Percentiles rank a stretch among this genome's conserved stretches.
phyloP scores from a whole-genome alignment of 1,140 invertebrate species.

The Bicyclus anynana region DNA sequence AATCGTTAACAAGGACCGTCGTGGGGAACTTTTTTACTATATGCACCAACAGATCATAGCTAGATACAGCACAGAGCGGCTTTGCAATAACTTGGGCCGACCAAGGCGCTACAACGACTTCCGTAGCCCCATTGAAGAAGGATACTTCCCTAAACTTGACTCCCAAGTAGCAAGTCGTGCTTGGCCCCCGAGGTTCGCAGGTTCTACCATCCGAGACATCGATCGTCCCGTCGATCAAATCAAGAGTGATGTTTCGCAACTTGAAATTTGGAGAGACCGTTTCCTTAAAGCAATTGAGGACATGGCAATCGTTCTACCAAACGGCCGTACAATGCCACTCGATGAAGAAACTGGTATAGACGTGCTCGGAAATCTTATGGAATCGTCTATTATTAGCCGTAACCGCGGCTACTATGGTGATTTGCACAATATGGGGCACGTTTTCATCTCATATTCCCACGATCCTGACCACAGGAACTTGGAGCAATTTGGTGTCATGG shows the following conservation, averaged over 20 bases:
- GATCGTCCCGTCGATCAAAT: conserved; percentile 83
- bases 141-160: conserved; percentile 80
- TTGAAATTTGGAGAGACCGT: conserved; percentile 86
- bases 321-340: conserved; percentile 76
- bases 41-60: conserved; percentile 87
- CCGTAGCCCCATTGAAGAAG: conserved; percentile 73
- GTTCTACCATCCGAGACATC: conserved; percentile 80
- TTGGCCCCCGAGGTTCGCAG: conserved; percentile 77
- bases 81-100: conserved; percentile 75
- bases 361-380: conserved; percentile 88
- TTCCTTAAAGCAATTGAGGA: conserved; percentile 86
- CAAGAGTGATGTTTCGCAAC: conserved; percentile 80
- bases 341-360: conserved; percentile 87
- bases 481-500: conserved; percentile 82
- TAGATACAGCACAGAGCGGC: conserved; percentile 79
- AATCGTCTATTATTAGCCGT: conserved; percentile 83
- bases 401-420: conserved; percentile 81
- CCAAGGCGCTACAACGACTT: conserved; percentile 72
- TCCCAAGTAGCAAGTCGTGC: conserved; percentile 74
- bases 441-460: conserved; percentile 77
- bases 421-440: conserved; percentile 80
- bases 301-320: conserved; percentile 77
- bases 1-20: conserved; percentile 83
- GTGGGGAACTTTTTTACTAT: conserved; percentile 88
- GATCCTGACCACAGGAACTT: conserved; percentile 79